Conservation (phyloP, 2,797 vertebrate genomes). For the Phylloscopus collybita region DNA sequence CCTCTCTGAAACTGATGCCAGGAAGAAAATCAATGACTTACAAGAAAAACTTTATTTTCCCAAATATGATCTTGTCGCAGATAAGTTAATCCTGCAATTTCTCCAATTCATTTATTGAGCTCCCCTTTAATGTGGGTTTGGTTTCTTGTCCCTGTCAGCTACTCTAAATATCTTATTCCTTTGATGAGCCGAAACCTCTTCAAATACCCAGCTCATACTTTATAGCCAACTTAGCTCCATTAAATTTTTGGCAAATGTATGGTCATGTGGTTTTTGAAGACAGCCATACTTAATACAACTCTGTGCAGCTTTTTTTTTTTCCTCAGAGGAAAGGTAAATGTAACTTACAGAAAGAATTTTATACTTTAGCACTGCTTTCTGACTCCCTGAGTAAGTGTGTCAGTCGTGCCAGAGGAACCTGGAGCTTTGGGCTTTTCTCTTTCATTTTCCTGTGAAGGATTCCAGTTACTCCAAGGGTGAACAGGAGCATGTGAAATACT, state of each 20-base stretch:
- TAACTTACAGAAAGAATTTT: neutral
- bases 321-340: neutral
- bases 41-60: neutral
- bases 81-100: neutral
- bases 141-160: neutral
- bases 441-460: neutral
- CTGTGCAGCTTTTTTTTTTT: neutral
- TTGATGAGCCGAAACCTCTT: neutral
- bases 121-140: neutral
- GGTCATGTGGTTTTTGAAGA: conserved; percentile 14
- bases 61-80: neutral
- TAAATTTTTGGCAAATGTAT: conserved; percentile 13
- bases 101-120: neutral
- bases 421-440: neutral
- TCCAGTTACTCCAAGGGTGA: neutral
- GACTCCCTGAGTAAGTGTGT: neutral
- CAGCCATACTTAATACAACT: neutral
- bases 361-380: neutral
- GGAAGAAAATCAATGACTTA: conserved; percentile 10
- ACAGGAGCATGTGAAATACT: neutral
- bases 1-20: neutral
- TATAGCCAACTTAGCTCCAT: neutral
- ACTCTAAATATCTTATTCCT: conserved; percentile 15
- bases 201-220: neutral
- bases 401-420: neutral